Evolutionary conservation across 1,140 invertebrate genomes (phyloP).

Genomic region (Drosophila leontia): DNA sequence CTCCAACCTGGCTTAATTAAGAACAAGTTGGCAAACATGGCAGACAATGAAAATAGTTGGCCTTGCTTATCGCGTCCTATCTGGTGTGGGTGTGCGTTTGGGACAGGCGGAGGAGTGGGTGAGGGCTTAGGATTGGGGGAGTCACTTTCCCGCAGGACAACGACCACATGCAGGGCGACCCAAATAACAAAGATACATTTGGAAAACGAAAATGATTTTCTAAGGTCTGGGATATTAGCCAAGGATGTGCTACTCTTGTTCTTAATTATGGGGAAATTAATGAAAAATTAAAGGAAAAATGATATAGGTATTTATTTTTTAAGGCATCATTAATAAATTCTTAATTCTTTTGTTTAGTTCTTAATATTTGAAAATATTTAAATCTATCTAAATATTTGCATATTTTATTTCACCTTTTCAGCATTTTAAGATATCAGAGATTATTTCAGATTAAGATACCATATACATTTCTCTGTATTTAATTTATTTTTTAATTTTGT

Average conservation of each 20-base stretch:
- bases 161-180: slow-evolving; percentile 33
- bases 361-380: not conserved
- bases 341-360: not conserved
- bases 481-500: not conserved
- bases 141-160: slow-evolving; percentile 70
- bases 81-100: slow-evolving; percentile 25
- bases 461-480: not conserved
- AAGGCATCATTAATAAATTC: too few relatives aligned
- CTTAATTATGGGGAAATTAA: too few relatives aligned
- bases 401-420: not conserved
- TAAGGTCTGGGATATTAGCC: not conserved
- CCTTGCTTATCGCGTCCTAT: slow-evolving; percentile 78
- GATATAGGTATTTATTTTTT: too few relatives aligned
- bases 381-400: not conserved
- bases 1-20: slow-evolving; percentile 76
- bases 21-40: slow-evolving; percentile 74
- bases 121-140: not conserved
- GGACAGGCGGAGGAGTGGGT: not conserved
- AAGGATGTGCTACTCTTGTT: not conserved
- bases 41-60: slow-evolving; percentile 77
- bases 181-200: slow-evolving; percentile 38
- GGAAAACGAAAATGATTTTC: slow-evolving; percentile 17
- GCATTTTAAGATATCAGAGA: not conserved
- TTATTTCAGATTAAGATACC: not conserved
- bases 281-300: not conserved